Conservation (phyloP, 1,140 invertebrate genomes). For the Drosophila virilis region DNA sequence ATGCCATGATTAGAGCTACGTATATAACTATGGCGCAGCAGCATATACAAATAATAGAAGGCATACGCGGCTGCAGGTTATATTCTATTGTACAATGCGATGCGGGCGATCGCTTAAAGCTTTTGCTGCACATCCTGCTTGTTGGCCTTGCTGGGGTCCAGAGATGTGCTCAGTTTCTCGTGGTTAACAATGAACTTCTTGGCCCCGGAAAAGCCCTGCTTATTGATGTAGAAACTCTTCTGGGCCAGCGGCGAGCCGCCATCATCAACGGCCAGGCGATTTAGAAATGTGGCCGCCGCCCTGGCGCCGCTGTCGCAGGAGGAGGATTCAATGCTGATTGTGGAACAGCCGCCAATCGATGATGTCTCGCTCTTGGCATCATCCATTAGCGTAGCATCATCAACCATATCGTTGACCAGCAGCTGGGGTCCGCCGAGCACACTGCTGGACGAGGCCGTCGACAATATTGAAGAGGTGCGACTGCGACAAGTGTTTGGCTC, state of each 20-base stretch:
- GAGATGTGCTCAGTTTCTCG: constrained; percentile 45
- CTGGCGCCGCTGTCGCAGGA: constrained; percentile 73
- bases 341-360: constrained; percentile 73
- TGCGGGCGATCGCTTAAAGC: constrained; percentile 60
- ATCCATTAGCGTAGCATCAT: constrained; percentile 79
- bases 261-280: constrained; percentile 68
- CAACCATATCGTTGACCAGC: constrained; percentile 67
- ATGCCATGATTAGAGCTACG: constrained; percentile 30
- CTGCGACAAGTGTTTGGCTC: constrained; percentile 66
- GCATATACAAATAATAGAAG: not conserved
- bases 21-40: constrained; percentile 1
- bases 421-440: constrained; percentile 64
- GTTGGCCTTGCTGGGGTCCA: constrained; percentile 26
- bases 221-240: constrained; percentile 75
- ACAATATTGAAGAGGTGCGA: constrained; percentile 68
- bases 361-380: constrained; percentile 80
- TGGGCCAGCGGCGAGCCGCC: constrained; percentile 54
- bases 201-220: constrained; percentile 68
- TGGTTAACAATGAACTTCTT: constrained; percentile 74
- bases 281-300: constrained; percentile 66
- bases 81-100: constrained; percentile 27
- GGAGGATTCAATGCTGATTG: constrained; percentile 73
- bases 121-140: constrained; percentile 67
- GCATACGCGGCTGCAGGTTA: constrained; percentile 8
- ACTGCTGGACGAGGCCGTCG: constrained; percentile 60